Evolutionary conservation across 1,140 invertebrate genomes (phyloP).

Genomic region (Stegodyphus dumicola): DNA sequence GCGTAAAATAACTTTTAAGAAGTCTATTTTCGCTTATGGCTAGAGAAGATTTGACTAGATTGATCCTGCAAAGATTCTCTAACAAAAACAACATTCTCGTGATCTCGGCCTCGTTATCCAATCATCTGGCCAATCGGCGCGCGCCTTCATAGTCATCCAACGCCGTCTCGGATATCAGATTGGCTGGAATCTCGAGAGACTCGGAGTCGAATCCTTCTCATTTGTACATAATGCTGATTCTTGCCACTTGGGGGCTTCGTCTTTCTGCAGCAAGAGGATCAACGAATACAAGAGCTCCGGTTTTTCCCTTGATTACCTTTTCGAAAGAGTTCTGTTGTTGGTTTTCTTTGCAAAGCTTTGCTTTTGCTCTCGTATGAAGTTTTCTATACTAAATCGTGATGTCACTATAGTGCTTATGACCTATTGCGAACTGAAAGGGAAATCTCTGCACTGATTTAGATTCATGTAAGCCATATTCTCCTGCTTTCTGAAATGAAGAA

Average conservation of each 20-base stretch:
- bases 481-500: too few relatives aligned
- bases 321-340: not conserved
- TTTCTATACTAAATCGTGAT: not conserved
- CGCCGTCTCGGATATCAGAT: not conserved
- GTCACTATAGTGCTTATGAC: not conserved
- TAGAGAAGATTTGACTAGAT: too few relatives aligned
- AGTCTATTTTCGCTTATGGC: too few relatives aligned
- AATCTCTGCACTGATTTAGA: too few relatives aligned
- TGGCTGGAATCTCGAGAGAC: not conserved
- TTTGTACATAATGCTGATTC: not conserved
- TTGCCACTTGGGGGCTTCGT: not conserved
- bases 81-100: not conserved
- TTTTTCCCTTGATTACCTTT: not conserved
- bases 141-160: not conserved
- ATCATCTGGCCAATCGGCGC: conserved; percentile 1
- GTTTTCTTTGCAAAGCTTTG: not conserved
- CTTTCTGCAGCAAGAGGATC: not conserved
- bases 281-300: not conserved
- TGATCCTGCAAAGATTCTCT: not conserved
- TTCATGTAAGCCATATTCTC: too few relatives aligned
- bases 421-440: too few relatives aligned
- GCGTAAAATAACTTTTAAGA: too few relatives aligned
- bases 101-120: not conserved
- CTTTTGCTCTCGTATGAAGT: not conserved
- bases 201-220: not conserved